A percentile compares a stretch with the other conserved stretches of the same genome.
phyloP scores from a whole-genome alignment of 2,797 vertebrate species.

The Eremophila alpestris region DNA sequence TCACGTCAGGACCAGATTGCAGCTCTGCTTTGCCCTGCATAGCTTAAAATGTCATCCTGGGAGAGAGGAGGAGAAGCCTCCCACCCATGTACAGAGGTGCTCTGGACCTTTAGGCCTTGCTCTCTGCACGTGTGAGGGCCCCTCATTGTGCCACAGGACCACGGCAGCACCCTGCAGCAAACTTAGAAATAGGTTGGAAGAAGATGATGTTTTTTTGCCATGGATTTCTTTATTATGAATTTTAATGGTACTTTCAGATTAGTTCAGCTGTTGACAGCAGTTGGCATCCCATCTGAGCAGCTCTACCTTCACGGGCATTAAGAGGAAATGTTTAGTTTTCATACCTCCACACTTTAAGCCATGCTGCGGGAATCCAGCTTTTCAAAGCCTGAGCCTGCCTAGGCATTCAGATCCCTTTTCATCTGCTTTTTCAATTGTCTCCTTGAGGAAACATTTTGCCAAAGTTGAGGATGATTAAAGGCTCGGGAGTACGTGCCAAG shows the following conservation, averaged over 20 bases:
- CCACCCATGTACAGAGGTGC: fast-evolving
- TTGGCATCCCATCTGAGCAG: slow-evolving; percentile 4
- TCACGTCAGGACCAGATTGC: fast-evolving
- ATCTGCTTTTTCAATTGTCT: background rate
- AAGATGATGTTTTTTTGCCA: no score
- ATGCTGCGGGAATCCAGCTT: background rate
- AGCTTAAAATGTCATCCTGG: background rate
- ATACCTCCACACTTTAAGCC: background rate
- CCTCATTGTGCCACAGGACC: background rate
- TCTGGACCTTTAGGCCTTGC: background rate
- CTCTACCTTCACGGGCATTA: background rate
- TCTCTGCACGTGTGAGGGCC: background rate
- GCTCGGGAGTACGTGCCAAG: background rate
- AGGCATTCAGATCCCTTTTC: background rate
- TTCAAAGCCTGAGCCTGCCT: background rate
- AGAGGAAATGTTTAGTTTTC: slow-evolving; percentile 50
- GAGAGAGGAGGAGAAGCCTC: background rate
- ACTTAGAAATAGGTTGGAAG: background rate
- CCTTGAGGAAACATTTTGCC: background rate
- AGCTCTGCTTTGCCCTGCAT: background rate
- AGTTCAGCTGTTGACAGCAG: background rate
- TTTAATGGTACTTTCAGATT: slow-evolving; percentile 6
- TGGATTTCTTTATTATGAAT: background rate
- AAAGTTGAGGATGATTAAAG: fast-evolving
- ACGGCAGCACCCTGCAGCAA: background rate